Base-by-base conservation (phyloP, 2,888 invertebrate species). In the Deilephila porcellus region DNA sequence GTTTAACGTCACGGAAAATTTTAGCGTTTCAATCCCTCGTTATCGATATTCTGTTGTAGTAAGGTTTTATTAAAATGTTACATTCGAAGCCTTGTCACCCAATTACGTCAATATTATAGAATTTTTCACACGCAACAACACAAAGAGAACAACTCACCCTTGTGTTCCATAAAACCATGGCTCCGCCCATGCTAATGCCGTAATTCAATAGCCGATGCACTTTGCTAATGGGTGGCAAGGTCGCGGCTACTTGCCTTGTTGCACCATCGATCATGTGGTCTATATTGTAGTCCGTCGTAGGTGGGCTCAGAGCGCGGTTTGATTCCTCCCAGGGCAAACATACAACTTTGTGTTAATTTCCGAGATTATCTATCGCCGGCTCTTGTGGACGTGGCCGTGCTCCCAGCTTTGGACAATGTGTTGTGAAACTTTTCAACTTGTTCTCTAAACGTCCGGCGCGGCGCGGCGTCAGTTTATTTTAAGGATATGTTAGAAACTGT, bases 211-310 rank as follows among this genome's bases (percentile, higher is more conserved):
- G 53, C 19, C 53, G 60, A 29, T 60, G 60, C 60, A 60, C 25
- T 60, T 60, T 60, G 29, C 60, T 60, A 60, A 60, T 60, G 29
- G 29, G 29, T 14, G 29, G 60, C 60, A 60, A 60, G 60, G 60
- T 60, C 60, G 60, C 53, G 19, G 19, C 14, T 60, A 25, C 11
- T 60, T 5, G 29, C 5, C 62, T 5, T 19, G 17, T 5, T 20
- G 64, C 37, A 45, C 64, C 20, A 45, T 20, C 64, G 45, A 64
- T 64, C 64, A 64, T 45, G 19, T 19, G 53, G 19, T 56, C 53
- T 19, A 56, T 56, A n/a, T 56, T 19, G 53, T 56, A 56, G 53
- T 56, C 19, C 5, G 53, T 19, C 53, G 53, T 19, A 56, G 17
- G 53, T 56, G 19, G 53, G 53, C 53, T 17, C 19, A 56, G 53